phyloP scores from a whole-genome alignment of 2,888 invertebrate species.

The Spicauda simplicius region DNA sequence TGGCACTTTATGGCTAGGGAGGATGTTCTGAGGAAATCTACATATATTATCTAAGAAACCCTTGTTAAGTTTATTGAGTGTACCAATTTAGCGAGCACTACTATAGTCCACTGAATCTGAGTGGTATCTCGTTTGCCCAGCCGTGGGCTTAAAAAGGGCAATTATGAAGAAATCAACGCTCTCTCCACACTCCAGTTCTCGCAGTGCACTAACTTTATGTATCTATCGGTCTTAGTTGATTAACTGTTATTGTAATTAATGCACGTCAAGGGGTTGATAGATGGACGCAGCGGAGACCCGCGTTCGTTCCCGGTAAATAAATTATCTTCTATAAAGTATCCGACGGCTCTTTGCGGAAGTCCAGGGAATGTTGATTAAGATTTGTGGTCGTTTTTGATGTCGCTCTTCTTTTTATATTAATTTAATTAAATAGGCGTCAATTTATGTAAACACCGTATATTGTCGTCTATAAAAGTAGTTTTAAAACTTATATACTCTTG shows the following conservation, averaged over 20 bases:
- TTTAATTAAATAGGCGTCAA: no score
- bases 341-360: constrained; percentile 26
- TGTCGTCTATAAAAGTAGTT: no score
- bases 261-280: constrained; percentile 44
- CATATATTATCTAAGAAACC: no score
- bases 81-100: no score
- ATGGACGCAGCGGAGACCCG: constrained; percentile 42
- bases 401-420: background rate
- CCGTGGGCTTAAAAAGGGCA: no score
- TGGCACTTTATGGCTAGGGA: no score
- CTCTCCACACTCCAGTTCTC: background rate
- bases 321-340: constrained; percentile 23
- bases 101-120: no score
- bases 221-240: constrained; percentile 24
- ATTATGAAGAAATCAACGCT: background rate
- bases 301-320: constrained; percentile 27
- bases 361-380: constrained; percentile 28
- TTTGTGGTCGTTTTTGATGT: constrained; percentile 9
- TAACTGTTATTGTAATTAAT: constrained; percentile 34
- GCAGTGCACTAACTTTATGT: background rate
- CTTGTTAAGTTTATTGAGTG: no score
- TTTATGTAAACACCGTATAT: no score
- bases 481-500: no score
- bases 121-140: no score
- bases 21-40: no score